These are phyloP conservation scores for Belonocnema kinseyi DNA, from an alignment of 1,140 invertebrate species.

Conservation along the genomic window DNA sequence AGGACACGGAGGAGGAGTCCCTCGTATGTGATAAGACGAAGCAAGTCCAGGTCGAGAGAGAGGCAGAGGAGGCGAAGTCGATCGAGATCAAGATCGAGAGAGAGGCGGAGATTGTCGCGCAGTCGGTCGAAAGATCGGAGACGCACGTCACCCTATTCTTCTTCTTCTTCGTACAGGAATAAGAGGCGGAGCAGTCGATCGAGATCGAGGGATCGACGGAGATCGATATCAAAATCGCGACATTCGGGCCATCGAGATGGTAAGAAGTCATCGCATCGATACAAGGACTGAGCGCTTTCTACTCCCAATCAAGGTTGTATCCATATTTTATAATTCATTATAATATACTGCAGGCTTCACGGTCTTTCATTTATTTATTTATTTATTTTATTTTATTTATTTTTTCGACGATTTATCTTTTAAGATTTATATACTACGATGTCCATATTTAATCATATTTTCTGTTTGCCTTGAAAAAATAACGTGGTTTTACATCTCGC, in stretches of 20 bases:
- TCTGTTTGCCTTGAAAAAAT: too few species aligned
- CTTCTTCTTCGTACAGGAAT: constrained; percentile 60
- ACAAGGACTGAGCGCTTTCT: constrained; percentile 68
- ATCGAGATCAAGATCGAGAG: constrained; percentile 59
- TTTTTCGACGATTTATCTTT: too few species aligned
- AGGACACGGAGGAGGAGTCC: constrained; percentile 55
- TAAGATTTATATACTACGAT: too few species aligned
- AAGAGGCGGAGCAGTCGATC: constrained; percentile 56
- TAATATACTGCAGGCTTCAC: too few species aligned
- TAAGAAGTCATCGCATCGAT: constrained; percentile 73
- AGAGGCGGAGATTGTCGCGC: constrained; percentile 48
- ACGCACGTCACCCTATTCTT: constrained; percentile 59
- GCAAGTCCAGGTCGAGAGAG: constrained; percentile 47
- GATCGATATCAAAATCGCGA: constrained; percentile 63
- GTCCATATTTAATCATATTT: too few species aligned
- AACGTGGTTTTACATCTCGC: too few species aligned
- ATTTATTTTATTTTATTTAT: too few species aligned
- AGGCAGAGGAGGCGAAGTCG: constrained; percentile 40
- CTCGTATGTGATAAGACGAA: constrained; percentile 46
- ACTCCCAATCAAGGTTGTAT: constrained; percentile 70
- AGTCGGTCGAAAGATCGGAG: constrained; percentile 39
- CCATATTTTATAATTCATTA: constrained; percentile 44
- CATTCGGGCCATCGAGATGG: constrained; percentile 69
- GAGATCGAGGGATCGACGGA: constrained; percentile 60
- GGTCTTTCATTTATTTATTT: too few species aligned